These are phyloP conservation scores for Zhengitettix transpicula DNA, from an alignment of 2,888 invertebrate species.

Conservation along the genomic window DNA sequence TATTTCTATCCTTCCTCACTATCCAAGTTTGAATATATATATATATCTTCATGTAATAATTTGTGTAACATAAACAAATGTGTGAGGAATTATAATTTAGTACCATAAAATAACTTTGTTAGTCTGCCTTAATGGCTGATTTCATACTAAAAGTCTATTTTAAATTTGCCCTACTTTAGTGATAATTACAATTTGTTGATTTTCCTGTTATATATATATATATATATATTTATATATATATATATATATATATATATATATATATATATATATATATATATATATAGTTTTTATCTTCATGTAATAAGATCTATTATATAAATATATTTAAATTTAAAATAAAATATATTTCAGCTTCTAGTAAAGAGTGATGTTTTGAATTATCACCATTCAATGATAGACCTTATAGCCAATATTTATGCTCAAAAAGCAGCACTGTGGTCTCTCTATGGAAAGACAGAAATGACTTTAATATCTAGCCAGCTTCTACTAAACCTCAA, in stretches of 20 bases:
- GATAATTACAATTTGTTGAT: too few species aligned
- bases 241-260: background rate
- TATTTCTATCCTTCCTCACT: too few species aligned
- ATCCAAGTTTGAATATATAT: too few species aligned
- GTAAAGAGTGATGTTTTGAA: slow-evolving; percentile 74
- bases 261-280: background rate
- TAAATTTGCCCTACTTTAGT: too few species aligned
- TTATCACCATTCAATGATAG: slow-evolving; percentile 66
- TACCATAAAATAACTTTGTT: too few species aligned
- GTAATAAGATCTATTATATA: background rate
- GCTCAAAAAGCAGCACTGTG: slow-evolving; percentile 73
- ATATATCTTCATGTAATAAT: too few species aligned
- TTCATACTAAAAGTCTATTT: too few species aligned
- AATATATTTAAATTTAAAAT: too few species aligned
- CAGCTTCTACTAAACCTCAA: slow-evolving; percentile 65
- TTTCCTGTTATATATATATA: background rate
- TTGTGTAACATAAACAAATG: too few species aligned
- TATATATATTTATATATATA: background rate
- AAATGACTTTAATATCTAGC: slow-evolving; percentile 64
- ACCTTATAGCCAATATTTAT: slow-evolving; percentile 62
- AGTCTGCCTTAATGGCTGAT: too few species aligned
- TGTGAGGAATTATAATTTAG: too few species aligned
- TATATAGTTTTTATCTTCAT: background rate
- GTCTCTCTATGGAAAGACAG: slow-evolving; percentile 75
- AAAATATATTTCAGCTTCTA: slow-evolving; percentile 39